These are phyloP conservation scores for Calonectris borealis DNA, from an alignment of 2,113 vertebrate species.

Conservation along the genomic window DNA sequence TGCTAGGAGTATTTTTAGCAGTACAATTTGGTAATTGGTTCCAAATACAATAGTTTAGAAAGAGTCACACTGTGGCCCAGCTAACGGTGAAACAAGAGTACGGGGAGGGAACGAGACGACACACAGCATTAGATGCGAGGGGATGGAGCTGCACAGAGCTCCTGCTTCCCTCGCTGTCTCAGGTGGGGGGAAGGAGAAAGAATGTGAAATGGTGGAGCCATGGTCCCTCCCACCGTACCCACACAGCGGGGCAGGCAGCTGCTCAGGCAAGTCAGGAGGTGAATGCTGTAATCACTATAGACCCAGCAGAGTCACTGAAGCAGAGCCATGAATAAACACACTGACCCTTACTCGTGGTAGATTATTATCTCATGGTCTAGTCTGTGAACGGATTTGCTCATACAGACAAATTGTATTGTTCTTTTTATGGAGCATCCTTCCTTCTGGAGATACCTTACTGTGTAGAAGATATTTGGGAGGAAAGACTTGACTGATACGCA, in stretches of 20 bases:
- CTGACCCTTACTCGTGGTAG: background rate
- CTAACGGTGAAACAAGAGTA: background rate
- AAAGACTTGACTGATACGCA: background rate
- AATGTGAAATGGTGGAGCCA: background rate
- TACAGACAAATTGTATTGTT: background rate
- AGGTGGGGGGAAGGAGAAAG: background rate
- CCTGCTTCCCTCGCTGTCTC: background rate
- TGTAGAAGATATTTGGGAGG: background rate
- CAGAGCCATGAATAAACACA: background rate
- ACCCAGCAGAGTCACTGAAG: background rate
- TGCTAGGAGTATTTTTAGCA: slow-evolving; percentile 38
- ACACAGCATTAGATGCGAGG: background rate
- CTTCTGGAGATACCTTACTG: background rate
- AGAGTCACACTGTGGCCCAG: background rate
- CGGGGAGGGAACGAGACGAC: background rate
- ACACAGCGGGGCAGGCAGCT: background rate
- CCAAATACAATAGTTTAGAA: slow-evolving; percentile 1
- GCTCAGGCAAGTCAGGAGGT: background rate
- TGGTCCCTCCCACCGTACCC: background rate
- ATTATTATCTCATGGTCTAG: background rate
- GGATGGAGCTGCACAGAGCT: background rate
- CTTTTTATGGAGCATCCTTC: background rate
- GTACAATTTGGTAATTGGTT: background rate
- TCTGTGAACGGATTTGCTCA: background rate
- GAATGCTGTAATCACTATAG: background rate